A percentile compares a stretch with the other conserved stretches of the same genome.
phyloP scores from a whole-genome alignment of 2,113 vertebrate genomes.

The Engystomops pustulosus region DNA sequence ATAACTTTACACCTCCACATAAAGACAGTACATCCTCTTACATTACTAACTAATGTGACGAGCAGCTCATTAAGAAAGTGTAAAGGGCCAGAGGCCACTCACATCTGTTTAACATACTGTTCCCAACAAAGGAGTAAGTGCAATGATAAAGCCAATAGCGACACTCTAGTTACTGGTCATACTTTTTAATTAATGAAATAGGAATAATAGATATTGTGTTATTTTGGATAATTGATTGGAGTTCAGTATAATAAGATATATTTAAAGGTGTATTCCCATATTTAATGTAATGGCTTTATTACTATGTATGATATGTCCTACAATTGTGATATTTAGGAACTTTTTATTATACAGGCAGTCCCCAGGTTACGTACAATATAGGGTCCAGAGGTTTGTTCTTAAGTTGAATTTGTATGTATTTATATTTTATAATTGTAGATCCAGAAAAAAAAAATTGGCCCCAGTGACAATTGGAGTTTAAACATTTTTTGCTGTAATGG shows the following conservation, averaged over 20 bases:
- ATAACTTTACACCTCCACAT: conserved; percentile 56
- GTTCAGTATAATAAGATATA: not conserved
- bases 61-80: conserved; percentile 46
- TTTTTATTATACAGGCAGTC: no score
- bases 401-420: no score
- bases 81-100: conserved; percentile 30
- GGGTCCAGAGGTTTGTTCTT: no score
- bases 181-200: not conserved
- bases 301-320: no score
- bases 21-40: conserved; percentile 39
- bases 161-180: not conserved
- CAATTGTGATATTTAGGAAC: no score
- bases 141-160: not conserved
- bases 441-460: no score
- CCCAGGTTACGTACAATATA: no score
- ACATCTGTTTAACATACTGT: conserved; percentile 54
- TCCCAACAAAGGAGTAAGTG: not conserved
- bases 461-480: no score
- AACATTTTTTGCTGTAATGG: no score
- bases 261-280: not conserved
- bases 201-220: not conserved
- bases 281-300: no score
- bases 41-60: conserved; percentile 37
- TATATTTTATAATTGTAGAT: no score
- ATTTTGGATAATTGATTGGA: not conserved